Conservation (phyloP, 2,113 vertebrate species). For the Calypte anna region DNA sequence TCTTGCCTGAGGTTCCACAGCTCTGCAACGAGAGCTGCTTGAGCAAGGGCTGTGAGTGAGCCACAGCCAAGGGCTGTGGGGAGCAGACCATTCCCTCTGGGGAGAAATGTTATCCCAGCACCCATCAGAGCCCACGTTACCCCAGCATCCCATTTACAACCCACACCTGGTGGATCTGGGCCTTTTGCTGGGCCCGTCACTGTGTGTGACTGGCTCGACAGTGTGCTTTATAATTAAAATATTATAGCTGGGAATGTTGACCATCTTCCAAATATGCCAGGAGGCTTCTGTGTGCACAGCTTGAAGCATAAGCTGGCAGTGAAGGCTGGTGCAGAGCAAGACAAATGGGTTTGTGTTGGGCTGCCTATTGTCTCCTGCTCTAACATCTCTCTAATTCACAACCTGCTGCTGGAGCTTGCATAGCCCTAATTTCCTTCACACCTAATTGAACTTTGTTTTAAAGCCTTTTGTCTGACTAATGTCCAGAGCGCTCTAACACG, state of each 20-base stretch:
- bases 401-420: not conserved
- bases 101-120: not conserved
- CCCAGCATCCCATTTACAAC: not conserved
- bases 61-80: not conserved
- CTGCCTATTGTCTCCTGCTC: not conserved
- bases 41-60: not conserved
- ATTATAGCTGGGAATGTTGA: constrained; percentile 54
- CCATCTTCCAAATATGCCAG: constrained; percentile 54
- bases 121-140: not conserved
- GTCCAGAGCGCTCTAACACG: not conserved
- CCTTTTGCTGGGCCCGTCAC: not conserved
- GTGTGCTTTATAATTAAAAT: constrained; percentile 49
- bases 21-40: not conserved
- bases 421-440: constrained; percentile 31
- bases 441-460: constrained; percentile 51
- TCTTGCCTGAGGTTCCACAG: not conserved
- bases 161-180: not conserved
- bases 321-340: constrained; percentile 30
- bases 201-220: not conserved
- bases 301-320: constrained; percentile 44
- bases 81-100: not conserved
- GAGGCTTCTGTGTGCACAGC: constrained; percentile 44
- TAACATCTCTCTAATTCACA: constrained; percentile 19
- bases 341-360: constrained; percentile 2
- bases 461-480: constrained; percentile 34